Evolutionary conservation across 1,140 invertebrate species (phyloP), one percentile per base, ranked within the genome.

Genomic region (Pogonomyrmex californicus): DNA sequence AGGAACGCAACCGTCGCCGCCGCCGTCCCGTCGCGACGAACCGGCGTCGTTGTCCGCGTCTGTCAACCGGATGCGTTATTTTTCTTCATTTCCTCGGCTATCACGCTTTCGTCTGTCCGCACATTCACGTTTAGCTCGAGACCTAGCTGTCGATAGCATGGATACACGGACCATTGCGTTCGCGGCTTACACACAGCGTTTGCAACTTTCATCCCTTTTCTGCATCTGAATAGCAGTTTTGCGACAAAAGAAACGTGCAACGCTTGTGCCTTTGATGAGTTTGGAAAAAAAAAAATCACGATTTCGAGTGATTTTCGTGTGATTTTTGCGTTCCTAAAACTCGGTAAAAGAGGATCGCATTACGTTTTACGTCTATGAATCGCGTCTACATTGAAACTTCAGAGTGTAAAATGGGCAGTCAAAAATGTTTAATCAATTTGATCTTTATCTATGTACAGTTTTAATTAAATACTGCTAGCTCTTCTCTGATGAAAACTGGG

Each of bases 51-150:
- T 90, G 89, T 90, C 89, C 86, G 62, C 62, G 88, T 87, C 88
- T 91, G 91, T 92, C 92, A 91, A 90, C 91, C 90, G 92, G 56
- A 62, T 75, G 7, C 88, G 92, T 93, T 93, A 93, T 92, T 93
- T 92, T 88, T 88, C 77, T 87, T 90, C 83, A 88, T 91, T 92
- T 91, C 73, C 73, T 63, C 83, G 17, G 5, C 36, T 63, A 85
- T 30, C 56, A 56, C 36, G 14, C 7, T 12, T 41, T 62, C 38
- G n/a, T 60, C 56, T 44, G 17, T 56, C 54, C 73, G 9, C 23
- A 14, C 41, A n/a, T 36, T 60, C 70, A 14, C 36, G 14, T 49
- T 68, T 38, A 86, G 10, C 0, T 41, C 62, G 77, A 79, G n/a
- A 79, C 14, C 65, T 65, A 68, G 65, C 17, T 68, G 65, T 23